Evolutionary conservation across 1,140 invertebrate genomes (phyloP), one percentile per base, ranked within the genome.

Genomic region (Pissodes strobi): DNA sequence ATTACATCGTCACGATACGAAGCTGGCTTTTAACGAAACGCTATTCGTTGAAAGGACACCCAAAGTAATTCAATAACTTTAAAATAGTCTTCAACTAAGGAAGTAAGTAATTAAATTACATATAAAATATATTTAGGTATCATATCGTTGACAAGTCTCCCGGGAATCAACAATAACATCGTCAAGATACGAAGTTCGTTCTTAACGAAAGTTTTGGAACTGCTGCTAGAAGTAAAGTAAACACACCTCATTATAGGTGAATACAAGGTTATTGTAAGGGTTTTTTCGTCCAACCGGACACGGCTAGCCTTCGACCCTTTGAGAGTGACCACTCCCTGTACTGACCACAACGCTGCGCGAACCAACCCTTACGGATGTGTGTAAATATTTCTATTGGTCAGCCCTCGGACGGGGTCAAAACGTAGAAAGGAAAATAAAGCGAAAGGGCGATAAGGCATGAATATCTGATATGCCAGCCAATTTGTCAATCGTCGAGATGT

Each of bases 271-370:
- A 39, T 52, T 38, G 19, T n/a, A 43, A 43, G 49, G 49, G 34
- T 37, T 45, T 53, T 63, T 52, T 66, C 25, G 38, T 22, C 64
- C 56, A 66, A 62, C 56, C 51, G 48, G 41, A 64, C 52, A 43
- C 9, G 13, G 25, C 6, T 22, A 17, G 25, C 25, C 43, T 59
- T 23, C 25, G 21, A 46, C 21, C 60, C 49, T 43, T 37, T 19
- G 9, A n/a, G 21, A 27, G 39, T 64, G 62, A 64, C 62, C 62
- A 64, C 62, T 64, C 62, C 62, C 52, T 52, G 12, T 19, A 64
- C 41, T 64, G 62, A 64, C 62, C 62, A 64, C 52, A 43, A 15
- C 8, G 25, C 9, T 64, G 62, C 62, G 38, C 53, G 43, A 6
- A n/a, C 18, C 52, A 48, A 49, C 53, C 62, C 52, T 56, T 56